These are phyloP conservation scores for Xiphias gladius DNA, from an alignment of 2,113 vertebrate genomes.

Conservation along the genomic window DNA sequence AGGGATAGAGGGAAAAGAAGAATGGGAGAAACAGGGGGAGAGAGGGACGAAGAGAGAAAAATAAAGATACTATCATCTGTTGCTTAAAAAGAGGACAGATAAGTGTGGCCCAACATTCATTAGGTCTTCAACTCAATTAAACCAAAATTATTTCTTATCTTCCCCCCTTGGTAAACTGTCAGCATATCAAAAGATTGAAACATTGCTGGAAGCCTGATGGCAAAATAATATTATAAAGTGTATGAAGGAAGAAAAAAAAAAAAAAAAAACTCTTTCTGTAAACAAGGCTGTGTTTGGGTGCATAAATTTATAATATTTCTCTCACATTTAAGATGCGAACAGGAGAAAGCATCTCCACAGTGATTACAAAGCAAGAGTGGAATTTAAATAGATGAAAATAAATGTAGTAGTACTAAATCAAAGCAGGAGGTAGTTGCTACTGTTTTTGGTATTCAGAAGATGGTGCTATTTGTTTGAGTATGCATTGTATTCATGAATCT, in stretches of 20 bases:
- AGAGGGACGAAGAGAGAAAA: slow-evolving; percentile 33
- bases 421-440: slow-evolving; percentile 66
- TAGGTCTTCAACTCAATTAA: slow-evolving; percentile 83
- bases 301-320: slow-evolving; percentile 48
- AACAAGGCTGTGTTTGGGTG: slow-evolving; percentile 42
- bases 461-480: slow-evolving; percentile 85
- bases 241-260: not conserved
- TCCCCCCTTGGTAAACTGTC: slow-evolving; percentile 66
- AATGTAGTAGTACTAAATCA: slow-evolving; percentile 69
- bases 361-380: slow-evolving; percentile 62
- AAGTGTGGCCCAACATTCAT: slow-evolving; percentile 73
- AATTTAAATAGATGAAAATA: slow-evolving; percentile 70
- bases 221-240: slow-evolving; percentile 33
- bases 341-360: slow-evolving; percentile 26
- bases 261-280: slow-evolving; percentile 4
- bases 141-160: slow-evolving; percentile 74
- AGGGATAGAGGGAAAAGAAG: slow-evolving; percentile 53
- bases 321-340: slow-evolving; percentile 46
- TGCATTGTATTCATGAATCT: slow-evolving; percentile 81
- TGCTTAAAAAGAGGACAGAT: slow-evolving; percentile 70
- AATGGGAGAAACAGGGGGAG: slow-evolving; percentile 38
- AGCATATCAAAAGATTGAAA: slow-evolving; percentile 67
- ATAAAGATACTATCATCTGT: slow-evolving; percentile 77
- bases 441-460: slow-evolving; percentile 84
- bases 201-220: slow-evolving; percentile 46